Evolutionary conservation across 2,888 invertebrate genomes (phyloP).

Genomic region (Stenotaenia linearis): DNA sequence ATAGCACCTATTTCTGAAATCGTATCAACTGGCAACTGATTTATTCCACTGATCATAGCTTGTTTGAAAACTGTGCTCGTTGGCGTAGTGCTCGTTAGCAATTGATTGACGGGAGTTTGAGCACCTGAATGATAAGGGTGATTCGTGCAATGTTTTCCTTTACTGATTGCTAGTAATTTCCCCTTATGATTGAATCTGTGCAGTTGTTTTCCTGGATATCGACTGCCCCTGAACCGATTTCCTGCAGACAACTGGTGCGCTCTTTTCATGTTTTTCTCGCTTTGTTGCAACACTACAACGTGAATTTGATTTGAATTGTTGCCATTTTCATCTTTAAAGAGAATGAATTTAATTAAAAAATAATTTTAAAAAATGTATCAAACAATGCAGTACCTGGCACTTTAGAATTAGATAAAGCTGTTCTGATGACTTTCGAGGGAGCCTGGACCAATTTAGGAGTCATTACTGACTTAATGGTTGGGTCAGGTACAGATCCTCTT

Average conservation of each 20-base stretch:
- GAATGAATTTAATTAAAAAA: background rate
- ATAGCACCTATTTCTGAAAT: background rate
- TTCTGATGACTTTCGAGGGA: background rate
- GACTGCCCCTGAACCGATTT: background rate
- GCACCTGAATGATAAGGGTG: background rate
- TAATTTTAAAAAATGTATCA: background rate
- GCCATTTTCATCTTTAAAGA: background rate
- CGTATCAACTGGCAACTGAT: background rate
- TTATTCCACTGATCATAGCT: background rate
- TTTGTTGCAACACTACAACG: conserved; percentile 15
- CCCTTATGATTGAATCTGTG: background rate
- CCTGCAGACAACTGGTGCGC: background rate
- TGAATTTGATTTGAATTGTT: conserved; percentile 8
- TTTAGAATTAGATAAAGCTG: background rate
- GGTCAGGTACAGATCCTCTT: background rate
- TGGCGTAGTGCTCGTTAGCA: background rate
- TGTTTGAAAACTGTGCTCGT: background rate
- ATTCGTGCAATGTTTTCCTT: background rate
- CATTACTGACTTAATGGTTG: background rate
- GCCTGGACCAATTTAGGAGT: background rate
- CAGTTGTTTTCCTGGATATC: background rate
- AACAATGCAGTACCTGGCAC: background rate
- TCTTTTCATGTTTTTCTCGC: background rate
- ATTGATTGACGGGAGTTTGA: background rate
- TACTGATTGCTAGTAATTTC: background rate